Conservation (phyloP, 2,888 invertebrate species). For the Pheosia gnoma region DNA sequence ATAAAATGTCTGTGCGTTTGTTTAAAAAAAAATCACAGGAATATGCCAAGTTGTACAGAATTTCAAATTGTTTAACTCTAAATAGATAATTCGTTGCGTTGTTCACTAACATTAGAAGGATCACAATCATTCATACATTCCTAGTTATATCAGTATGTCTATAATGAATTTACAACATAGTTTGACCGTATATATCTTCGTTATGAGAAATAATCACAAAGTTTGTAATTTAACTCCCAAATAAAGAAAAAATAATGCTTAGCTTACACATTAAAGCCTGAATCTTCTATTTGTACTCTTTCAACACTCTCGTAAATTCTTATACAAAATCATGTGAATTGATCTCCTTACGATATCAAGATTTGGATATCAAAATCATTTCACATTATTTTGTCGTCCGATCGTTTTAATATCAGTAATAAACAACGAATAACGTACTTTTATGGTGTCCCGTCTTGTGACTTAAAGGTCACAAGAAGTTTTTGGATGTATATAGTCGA, state of each 20-base stretch:
- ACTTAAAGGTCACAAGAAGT: conserved; percentile 44
- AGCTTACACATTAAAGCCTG: no score
- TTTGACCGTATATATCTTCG: no score
- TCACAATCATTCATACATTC: background rate
- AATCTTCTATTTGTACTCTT: background rate
- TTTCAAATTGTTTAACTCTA: conserved; percentile 54
- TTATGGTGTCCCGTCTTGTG: conserved; percentile 35
- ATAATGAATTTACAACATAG: no score
- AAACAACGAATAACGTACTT: conserved; percentile 36
- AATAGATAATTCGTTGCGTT: conserved; percentile 42
- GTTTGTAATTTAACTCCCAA: no score
- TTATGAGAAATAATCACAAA: no score
- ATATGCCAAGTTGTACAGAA: conserved; percentile 65
- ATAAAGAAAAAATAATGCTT: no score
- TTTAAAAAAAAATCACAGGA: conserved; percentile 61
- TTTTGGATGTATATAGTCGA: conserved; percentile 45
- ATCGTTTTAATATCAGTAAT: conserved; percentile 32
- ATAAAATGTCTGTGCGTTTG: conserved; percentile 63
- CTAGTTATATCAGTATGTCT: background rate
- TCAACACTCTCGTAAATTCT: conserved; percentile 4
- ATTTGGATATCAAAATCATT: conserved; percentile 25
- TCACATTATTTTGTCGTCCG: conserved; percentile 31
- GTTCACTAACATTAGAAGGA: conserved; percentile 21
- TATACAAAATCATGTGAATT: conserved; percentile 26
- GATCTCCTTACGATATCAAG: conserved; percentile 25